phyloP scores from a whole-genome alignment of 1,140 invertebrate genomes.

The Latrodectus geometricus region DNA sequence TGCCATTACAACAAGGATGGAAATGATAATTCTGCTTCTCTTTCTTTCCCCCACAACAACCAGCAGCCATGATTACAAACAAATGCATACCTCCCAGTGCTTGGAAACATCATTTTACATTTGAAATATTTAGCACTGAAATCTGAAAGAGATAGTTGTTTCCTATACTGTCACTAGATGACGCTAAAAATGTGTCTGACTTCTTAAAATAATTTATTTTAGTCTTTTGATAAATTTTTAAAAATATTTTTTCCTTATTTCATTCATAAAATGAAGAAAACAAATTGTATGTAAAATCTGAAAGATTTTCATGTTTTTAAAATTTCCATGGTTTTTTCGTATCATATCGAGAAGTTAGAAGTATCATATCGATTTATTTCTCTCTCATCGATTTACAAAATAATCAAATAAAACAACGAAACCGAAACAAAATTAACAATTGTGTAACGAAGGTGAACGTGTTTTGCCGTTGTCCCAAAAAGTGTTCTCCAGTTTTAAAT shows the following conservation, averaged over 20 bases:
- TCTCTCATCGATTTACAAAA: not conserved
- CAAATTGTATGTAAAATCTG: no score
- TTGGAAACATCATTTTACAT: not conserved
- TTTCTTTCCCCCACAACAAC: constrained; percentile 89
- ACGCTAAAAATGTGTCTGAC: not conserved
- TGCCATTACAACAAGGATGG: constrained; percentile 70
- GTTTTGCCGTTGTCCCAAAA: not conserved
- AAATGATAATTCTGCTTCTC: constrained; percentile 84
- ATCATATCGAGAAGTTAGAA: no score
- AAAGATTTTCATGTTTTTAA: no score
- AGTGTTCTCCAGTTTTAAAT: not conserved
- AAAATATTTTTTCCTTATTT: no score
- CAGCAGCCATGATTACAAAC: constrained; percentile 78
- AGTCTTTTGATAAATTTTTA: no score
- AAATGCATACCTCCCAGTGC: not conserved
- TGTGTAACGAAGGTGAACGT: not conserved
- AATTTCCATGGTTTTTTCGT: no score
- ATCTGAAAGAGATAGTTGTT: no score
- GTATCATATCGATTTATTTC: no score
- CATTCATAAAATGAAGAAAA: no score
- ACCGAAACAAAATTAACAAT: not conserved
- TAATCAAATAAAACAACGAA: not conserved
- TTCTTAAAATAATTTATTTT: not conserved
- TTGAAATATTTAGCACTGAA: no score
- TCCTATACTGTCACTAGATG: not conserved